These are phyloP conservation scores for Oreochromis aureus DNA, from an alignment of 2,113 vertebrate species.

Conservation along the genomic window DNA sequence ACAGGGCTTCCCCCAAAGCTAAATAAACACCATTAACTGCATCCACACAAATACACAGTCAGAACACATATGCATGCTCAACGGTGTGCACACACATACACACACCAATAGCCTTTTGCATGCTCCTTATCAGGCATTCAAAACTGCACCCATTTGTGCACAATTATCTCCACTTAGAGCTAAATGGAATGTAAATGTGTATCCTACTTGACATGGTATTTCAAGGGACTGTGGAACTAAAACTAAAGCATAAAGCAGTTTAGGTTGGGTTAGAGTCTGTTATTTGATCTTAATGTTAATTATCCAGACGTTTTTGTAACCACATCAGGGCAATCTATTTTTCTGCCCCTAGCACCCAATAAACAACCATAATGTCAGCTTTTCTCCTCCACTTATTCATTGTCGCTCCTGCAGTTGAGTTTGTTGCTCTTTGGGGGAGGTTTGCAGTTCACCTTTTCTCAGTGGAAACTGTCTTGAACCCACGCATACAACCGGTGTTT, in stretches of 20 bases:
- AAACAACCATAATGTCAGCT: slow-evolving; percentile 1
- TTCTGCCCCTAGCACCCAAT: neutral
- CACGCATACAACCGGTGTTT: slow-evolving; percentile 41
- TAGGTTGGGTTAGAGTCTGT: neutral
- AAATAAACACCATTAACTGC: slow-evolving; percentile 43
- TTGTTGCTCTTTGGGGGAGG: neutral
- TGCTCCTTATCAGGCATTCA: slow-evolving; percentile 1
- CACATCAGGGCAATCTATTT: neutral
- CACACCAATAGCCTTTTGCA: neutral
- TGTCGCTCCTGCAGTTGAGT: neutral
- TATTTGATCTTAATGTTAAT: slow-evolving; percentile 25
- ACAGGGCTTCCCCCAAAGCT: slow-evolving; percentile 64
- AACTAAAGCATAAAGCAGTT: slow-evolving; percentile 6
- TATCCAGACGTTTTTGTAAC: neutral
- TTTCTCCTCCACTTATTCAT: neutral
- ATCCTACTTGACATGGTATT: slow-evolving; percentile 13
- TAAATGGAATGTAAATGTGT: slow-evolving; percentile 44
- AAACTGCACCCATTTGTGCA: slow-evolving; percentile 41
- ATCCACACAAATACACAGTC: neutral
- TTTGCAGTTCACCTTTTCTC: slow-evolving; percentile 20
- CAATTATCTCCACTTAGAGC: slow-evolving; percentile 41
- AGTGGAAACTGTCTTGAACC: slow-evolving; percentile 45
- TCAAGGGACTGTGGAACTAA: slow-evolving; percentile 21
- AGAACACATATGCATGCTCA: neutral
- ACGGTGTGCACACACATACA: neutral